Evolutionary conservation across 1,140 invertebrate genomes (phyloP).

Genomic region (Tigriopus japonicus): DNA sequence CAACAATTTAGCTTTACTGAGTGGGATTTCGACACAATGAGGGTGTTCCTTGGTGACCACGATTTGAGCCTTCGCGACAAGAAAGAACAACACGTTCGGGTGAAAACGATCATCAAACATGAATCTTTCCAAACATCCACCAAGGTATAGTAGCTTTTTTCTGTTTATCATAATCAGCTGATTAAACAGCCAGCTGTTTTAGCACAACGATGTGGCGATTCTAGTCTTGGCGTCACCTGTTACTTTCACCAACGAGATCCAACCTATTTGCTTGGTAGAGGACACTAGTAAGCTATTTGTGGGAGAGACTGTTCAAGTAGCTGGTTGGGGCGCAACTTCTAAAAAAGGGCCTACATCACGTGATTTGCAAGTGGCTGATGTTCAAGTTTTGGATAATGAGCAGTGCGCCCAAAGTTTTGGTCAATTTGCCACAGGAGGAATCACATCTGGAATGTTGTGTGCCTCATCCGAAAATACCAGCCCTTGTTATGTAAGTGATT

Average conservation of each 20-base stretch:
- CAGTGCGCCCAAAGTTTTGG: constrained; percentile 14
- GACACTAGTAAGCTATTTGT: neutral
- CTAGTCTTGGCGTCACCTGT: constrained; percentile 10
- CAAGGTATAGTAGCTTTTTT: constrained; percentile 15
- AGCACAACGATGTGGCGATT: constrained; percentile 18
- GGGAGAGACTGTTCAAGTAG: constrained; percentile 12
- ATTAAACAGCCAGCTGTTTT: constrained; percentile 3
- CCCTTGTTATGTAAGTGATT: constrained; percentile 17
- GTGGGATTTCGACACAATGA: constrained; percentile 7
- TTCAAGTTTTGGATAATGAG: constrained; percentile 13
- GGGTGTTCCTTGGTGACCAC: constrained; percentile 16
- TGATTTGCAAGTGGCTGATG: constrained; percentile 5
- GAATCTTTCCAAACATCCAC: constrained; percentile 14
- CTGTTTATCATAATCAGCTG: no score
- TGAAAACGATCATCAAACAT: constrained; percentile 14
- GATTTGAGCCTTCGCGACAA: neutral
- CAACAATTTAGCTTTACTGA: constrained; percentile 11
- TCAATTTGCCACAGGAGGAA: constrained; percentile 14
- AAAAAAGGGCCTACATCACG: neutral
- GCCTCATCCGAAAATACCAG: constrained; percentile 4
- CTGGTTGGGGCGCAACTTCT: constrained; percentile 16
- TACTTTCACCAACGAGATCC: neutral
- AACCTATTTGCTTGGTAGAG: constrained; percentile 13
- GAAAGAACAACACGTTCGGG: neutral
- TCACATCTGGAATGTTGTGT: constrained; percentile 16